phyloP scores from a whole-genome alignment of 37 sponge, comb jelly and placozoan species.

The Spongia lamella region DNA sequence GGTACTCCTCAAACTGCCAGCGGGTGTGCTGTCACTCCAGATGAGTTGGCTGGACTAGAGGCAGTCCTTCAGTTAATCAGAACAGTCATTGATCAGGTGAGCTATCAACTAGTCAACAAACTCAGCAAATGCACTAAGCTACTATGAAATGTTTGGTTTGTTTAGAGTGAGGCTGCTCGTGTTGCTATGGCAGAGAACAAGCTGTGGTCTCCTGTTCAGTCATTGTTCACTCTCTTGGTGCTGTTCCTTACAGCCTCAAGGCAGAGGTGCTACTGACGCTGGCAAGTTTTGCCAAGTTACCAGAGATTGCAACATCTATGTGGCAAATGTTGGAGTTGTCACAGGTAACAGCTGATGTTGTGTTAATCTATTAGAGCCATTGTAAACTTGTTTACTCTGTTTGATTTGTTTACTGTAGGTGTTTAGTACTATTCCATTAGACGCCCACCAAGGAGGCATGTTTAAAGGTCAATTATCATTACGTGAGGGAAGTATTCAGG shows the following conservation, averaged over 20 bases:
- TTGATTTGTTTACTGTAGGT: constrained; percentile 13
- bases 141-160: neutral
- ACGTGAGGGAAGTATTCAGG: constrained; percentile 67
- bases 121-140: too few relatives aligned
- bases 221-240: constrained; percentile 86
- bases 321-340: constrained; percentile 77
- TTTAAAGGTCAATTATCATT: neutral
- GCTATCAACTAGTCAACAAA: too few relatives aligned
- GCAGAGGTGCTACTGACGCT: constrained; percentile 79
- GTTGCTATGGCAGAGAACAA: constrained; percentile 85
- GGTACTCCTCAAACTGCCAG: constrained; percentile 29
- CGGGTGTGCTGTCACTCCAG: constrained; percentile 74
- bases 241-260: constrained; percentile 84
- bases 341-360: constrained; percentile 37
- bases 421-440: constrained; percentile 33
- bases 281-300: constrained; percentile 80
- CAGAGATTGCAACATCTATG: constrained; percentile 78
- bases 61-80: constrained; percentile 71
- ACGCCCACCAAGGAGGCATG: neutral
- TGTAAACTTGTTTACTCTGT: neutral
- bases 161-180: constrained; percentile 82
- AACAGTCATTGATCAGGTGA: constrained; percentile 64
- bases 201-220: constrained; percentile 69
- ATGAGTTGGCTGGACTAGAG: constrained; percentile 83
- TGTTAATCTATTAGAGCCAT: too few relatives aligned